These are phyloP conservation scores for Eulemur rufifrons DNA, from an alignment of 2,113 vertebrate genomes.

Conservation along the genomic window DNA sequence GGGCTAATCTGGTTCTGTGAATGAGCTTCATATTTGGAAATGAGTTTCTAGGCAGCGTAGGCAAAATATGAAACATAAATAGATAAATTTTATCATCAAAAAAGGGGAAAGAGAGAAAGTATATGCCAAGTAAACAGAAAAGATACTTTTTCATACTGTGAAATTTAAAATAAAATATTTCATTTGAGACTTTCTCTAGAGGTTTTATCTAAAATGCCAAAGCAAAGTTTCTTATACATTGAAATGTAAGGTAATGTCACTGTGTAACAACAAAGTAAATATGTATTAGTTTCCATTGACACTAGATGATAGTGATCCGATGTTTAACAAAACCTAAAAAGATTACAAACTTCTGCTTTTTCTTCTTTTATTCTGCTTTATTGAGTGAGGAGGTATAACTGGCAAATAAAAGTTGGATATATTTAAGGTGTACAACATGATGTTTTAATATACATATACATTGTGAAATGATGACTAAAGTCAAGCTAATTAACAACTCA, in stretches of 20 bases:
- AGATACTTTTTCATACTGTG: background rate
- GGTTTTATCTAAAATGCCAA: background rate
- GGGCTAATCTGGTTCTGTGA: background rate
- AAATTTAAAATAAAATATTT: constrained; percentile 9
- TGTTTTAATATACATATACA: background rate
- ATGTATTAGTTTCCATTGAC: background rate
- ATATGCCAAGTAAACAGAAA: background rate
- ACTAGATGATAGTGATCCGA: background rate
- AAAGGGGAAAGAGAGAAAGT: background rate
- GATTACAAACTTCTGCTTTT: background rate
- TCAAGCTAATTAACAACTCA: background rate
- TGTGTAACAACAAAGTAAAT: background rate
- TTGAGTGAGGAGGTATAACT: background rate
- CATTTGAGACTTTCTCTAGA: background rate
- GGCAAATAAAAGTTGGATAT: background rate
- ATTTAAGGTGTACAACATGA: background rate
- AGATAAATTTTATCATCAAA: background rate
- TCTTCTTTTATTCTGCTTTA: background rate
- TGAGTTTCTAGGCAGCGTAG: background rate
- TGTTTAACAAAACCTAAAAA: background rate
- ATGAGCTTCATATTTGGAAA: background rate
- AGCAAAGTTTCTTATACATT: background rate
- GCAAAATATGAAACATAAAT: background rate
- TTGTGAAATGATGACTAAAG: background rate
- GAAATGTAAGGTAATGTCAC: background rate